Evolutionary conservation across 2,797 vertebrate species (phyloP), one percentile per base, ranked within the genome.

Genomic region (Tokudaia tokunoshimensis): DNA sequence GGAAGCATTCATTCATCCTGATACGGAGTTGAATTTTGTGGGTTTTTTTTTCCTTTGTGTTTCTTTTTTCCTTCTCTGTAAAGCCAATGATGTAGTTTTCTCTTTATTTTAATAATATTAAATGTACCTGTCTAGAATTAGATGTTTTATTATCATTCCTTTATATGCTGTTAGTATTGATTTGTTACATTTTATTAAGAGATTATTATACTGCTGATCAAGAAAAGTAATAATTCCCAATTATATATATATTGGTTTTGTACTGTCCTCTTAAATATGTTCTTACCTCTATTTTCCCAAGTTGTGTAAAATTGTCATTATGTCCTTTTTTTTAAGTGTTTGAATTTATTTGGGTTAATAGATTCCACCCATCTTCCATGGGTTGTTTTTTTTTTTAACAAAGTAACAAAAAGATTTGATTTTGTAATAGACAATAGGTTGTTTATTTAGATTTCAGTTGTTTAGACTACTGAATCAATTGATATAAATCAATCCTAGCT

Each of bases 141-240:
- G 50, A 9, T 83, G n/a, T 6, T 67, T 94, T 17, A 86, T 81
- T 29, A 26, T 75, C 67, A 57, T 74, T 41, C 11, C 75, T 91
- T 75, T 88, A 83, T 63, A 31, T 34, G 52, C 79, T 91, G 22
- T 24, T 86, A 26, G 70, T 37, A 95, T 96, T 93, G 55, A 85
- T 90, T 94, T 92, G 65, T 47, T 80, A 89, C 92, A 10, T 93
- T 95, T 93, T 91, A 13, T 91, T 89, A 82, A 88, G 29, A 95
- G 65, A 75, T 74, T 95, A 52, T 89, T 84, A 5, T 81, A 31
- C 50, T 84, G 55, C 65, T 79, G 6, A 86, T 89, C 61, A 95
- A 17, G 67, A 96, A 7, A 61, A 24, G 65, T 91, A 86, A 50
- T 85, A 50, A 13, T 89, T 94, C 78, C 22, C n/a, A n/a, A n/a